These are phyloP conservation scores for Lamproptera curius DNA, from an alignment of 2,888 invertebrate genomes.

Conservation along the genomic window DNA sequence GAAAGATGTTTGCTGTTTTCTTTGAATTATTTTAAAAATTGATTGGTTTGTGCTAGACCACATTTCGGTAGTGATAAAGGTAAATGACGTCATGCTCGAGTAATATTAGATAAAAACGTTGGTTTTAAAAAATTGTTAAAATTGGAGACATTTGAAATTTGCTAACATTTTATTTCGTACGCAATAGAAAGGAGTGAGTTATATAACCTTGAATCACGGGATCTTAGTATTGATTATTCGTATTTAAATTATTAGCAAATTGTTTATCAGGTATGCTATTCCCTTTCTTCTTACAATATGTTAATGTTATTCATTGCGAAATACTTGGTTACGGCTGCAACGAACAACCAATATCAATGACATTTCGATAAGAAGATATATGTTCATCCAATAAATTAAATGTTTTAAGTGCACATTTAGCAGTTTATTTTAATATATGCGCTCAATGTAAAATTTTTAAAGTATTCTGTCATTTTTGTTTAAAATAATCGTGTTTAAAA, in stretches of 20 bases:
- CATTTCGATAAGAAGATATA: slow-evolving; percentile 13
- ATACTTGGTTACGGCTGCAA: slow-evolving; percentile 7
- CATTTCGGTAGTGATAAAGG: slow-evolving; percentile 64
- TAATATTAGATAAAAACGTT: slow-evolving; percentile 32
- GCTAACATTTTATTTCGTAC: slow-evolving; percentile 43
- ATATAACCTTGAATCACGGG: slow-evolving; percentile 78
- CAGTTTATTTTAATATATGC: background rate
- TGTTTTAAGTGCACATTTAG: background rate
- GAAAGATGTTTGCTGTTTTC: slow-evolving; percentile 54
- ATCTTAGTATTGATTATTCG: slow-evolving; percentile 65
- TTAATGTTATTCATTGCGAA: background rate
- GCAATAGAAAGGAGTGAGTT: slow-evolving; percentile 63
- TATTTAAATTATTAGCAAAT: slow-evolving; percentile 32
- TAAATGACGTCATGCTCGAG: slow-evolving; percentile 43
- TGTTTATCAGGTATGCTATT: slow-evolving; percentile 30
- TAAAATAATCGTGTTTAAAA: background rate
- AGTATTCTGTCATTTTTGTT: background rate
- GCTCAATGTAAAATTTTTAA: background rate
- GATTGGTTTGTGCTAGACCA: slow-evolving; percentile 49
- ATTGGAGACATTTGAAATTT: slow-evolving; percentile 30
- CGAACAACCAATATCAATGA: slow-evolving; percentile 12
- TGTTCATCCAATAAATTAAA: slow-evolving; percentile 5
- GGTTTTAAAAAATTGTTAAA: slow-evolving; percentile 16
- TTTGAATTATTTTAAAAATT: slow-evolving; percentile 56
- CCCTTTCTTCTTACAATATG: slow-evolving; percentile 5